Conservation (phyloP, 37 sponge, comb jelly and placozoan species). For the Theonella swinhoei region DNA sequence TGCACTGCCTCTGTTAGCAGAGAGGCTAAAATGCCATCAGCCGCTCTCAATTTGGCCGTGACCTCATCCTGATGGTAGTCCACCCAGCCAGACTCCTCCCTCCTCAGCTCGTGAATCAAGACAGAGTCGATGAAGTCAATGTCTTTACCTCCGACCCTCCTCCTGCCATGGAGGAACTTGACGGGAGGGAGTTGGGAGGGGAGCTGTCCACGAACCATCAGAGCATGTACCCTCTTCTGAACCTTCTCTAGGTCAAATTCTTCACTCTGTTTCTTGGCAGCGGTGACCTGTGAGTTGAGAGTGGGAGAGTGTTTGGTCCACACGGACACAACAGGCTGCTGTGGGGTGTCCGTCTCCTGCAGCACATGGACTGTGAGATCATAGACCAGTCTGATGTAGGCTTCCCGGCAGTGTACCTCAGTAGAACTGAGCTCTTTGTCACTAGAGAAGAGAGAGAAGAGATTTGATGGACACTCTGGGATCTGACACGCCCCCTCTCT, state of each 20-base stretch:
- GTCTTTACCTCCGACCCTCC: conserved; percentile 69
- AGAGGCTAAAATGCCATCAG: conserved; percentile 76
- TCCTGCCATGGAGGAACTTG: conserved; percentile 49
- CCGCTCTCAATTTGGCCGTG: conserved; percentile 62
- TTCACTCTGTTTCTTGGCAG: not conserved
- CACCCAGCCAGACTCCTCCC: conserved; percentile 85
- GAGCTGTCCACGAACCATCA: conserved; percentile 48
- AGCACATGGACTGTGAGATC: conserved; percentile 44
- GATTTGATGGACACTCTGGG: conserved; percentile 3
- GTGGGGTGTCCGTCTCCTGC: conserved; percentile 9
- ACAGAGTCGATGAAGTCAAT: conserved; percentile 81
- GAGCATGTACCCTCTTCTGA: conserved; percentile 47
- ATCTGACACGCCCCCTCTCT: not conserved
- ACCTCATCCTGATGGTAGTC: conserved; percentile 84
- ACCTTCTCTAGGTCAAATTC: conserved; percentile 28
- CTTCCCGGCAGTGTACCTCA: conserved; percentile 40
- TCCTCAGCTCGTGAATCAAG: conserved; percentile 74
- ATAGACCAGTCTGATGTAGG: conserved; percentile 62
- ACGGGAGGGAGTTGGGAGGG: conserved; percentile 40
- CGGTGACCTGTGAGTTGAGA: not conserved
- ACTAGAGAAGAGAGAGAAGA: conserved; percentile 3
- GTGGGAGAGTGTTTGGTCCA: conserved; percentile 25
- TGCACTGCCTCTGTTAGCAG: conserved; percentile 71
- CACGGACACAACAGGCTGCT: conserved; percentile 3
- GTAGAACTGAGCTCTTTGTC: conserved; percentile 12